phyloP scores from a whole-genome alignment of 2,113 vertebrate genomes.

The Erythrocebus patas region DNA sequence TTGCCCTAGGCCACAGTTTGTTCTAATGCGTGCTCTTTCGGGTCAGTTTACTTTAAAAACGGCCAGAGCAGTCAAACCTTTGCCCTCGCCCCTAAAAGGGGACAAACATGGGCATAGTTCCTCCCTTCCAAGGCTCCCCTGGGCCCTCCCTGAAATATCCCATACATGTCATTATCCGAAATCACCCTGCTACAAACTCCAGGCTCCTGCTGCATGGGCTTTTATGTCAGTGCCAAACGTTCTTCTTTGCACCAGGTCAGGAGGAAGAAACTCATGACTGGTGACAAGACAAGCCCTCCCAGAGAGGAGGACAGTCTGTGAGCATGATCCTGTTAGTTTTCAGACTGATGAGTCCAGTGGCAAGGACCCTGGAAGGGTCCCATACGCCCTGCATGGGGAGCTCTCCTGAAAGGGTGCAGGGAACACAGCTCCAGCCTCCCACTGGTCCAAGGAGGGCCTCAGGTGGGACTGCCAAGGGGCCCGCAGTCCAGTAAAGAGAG shows the following conservation, averaged over 20 bases:
- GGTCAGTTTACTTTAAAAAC: slow-evolving; percentile 1
- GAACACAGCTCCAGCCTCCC: not conserved
- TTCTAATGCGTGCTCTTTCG: not conserved
- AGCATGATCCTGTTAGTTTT: not conserved
- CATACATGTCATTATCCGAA: not conserved
- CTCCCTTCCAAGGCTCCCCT: not conserved
- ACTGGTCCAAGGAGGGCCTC: not conserved
- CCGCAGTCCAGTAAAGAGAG: not conserved
- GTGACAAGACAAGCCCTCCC: not conserved
- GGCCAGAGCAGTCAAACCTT: not conserved
- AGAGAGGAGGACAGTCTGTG: not conserved
- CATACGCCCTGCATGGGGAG: not conserved
- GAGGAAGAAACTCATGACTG: not conserved
- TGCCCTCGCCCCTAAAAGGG: not conserved
- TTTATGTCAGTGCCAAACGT: not conserved
- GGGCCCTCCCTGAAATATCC: not conserved
- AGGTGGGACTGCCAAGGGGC: too few relatives aligned
- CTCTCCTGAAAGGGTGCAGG: too few relatives aligned
- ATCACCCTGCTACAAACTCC: not conserved
- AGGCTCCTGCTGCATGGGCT: not conserved
- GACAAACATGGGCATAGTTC: not conserved
- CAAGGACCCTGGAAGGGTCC: not conserved
- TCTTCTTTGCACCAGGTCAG: not conserved
- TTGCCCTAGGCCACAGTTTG: not conserved
- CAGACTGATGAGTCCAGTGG: not conserved